Evolutionary conservation across 2,888 invertebrate genomes (phyloP), one percentile per base, ranked within the genome.

Genomic region (Idaea straminata): DNA sequence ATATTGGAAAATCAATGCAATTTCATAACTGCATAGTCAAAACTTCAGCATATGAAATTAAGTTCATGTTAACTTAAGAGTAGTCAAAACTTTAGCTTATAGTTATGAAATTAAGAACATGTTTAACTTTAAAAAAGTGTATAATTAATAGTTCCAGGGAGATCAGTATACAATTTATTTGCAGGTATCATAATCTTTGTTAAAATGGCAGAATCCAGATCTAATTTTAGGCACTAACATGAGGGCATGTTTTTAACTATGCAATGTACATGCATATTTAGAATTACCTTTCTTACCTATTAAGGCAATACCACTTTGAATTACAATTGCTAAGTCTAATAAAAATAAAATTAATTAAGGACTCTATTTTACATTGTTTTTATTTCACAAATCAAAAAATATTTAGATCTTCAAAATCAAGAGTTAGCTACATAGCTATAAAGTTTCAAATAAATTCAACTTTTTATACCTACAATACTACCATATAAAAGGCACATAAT

Each of bases 121-220:
- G 35, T 35, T 35, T 73, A 78, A 80, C 73, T 81, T 77, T 75
- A 77, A 82, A 47, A 83, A 80, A 77, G 72, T 84, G 78, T 85
- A 84, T 81, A 82, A 79, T 81, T 76, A 79, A 75, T 77, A 80
- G 76, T 76, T 78, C 73, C 78, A 80, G 77, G 81, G 83, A 82
- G 83, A 83, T 82, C 81, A 77, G 72, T 79, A 78, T 66, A 79
- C 73, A 78, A 77, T 76, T 47, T 73, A 73, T 77, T 73, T 66
- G 66, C 69, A 69, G 69, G 72, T 65, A 69, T 70, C 69, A 68
- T 66, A 71, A 62, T 72, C 72, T 72, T 65, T 70, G 64, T 64
- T 66, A 58, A 60, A 67, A 59, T 66, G 66, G 66, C 66, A 72
- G 64, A 66, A 68, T 71, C 62, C 67, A 70, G 69, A 70, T 72